Evolutionary conservation across 2,797 vertebrate species (phyloP).

Genomic region (Eleutherodactylus coqui): DNA sequence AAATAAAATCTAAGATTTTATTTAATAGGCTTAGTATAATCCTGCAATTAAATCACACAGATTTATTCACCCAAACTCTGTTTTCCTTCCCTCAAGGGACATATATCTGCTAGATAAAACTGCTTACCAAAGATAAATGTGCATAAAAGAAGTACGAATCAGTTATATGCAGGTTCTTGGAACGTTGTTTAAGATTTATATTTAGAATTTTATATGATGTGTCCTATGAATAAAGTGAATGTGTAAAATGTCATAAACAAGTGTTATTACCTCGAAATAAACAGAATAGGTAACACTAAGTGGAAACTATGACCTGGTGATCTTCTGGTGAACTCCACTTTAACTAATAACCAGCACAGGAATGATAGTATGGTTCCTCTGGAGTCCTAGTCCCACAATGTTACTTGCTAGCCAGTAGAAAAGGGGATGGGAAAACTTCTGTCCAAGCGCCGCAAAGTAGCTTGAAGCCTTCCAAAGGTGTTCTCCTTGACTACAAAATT

Average conservation of each 20-base stretch:
- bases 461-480: neutral
- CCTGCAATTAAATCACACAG: constrained; percentile 65
- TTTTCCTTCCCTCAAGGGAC: constrained; percentile 66
- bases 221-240: neutral
- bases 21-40: constrained; percentile 68
- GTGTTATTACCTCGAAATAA: neutral
- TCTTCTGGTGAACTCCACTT: neutral
- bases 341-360: neutral
- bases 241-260: neutral
- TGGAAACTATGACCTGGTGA: neutral
- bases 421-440: neutral
- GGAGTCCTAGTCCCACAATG: neutral
- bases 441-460: too few species aligned
- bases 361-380: neutral
- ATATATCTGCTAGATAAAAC: constrained; percentile 64
- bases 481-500: neutral
- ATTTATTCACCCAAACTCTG: constrained; percentile 70
- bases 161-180: neutral
- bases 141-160: constrained; percentile 58
- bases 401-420: neutral
- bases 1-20: constrained; percentile 64
- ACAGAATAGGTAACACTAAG: neutral
- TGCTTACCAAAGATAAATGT: constrained; percentile 59
- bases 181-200: neutral
- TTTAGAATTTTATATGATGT: neutral